Base-by-base conservation (phyloP, 2,888 invertebrate species). In the Caenorhabditis virilis region DNA sequence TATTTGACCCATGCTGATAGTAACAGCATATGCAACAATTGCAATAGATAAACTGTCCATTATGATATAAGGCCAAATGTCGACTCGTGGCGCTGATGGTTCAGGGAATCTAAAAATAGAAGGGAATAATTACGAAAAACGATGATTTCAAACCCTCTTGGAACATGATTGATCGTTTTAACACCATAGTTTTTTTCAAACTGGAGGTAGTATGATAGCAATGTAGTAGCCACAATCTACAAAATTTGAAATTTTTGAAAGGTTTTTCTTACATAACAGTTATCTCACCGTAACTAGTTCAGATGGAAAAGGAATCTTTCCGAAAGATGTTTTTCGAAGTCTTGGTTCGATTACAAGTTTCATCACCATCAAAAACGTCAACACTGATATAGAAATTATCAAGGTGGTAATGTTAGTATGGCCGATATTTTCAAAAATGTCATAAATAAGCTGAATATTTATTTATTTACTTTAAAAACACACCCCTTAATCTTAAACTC, bases 21-120 rank as follows among this genome's bases (percentile, higher is more conserved):
- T 85, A n/a, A 86, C 82, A 13, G 85, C 84, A 76, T 86, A 86
- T 2, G 85, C 79, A 18, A 87, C 85, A 58, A 87, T 83, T n/a
- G 85, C 64, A 22, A 86, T 82, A 30, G 84, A 83, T 30, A 86
- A 56, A 1, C 84, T 83, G 69, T 85, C 85, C 9, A 78, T 61
- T 88, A 87, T 25, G 88, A 91, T 72, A 15, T 62, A 51, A 0
- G 43, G 50, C 61, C 78, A 63, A 4, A 78, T 48, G 27, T 56
- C 73, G 48, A 80, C 53, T 35, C 76, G 63, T 13, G 84, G 84
- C n/a, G 78, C 22, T 7, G 49, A 48, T 2, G 83, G 83, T 0
- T 55, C 33, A 15, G 82, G 83, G 38, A 84, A 68, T 27, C 83
- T 82, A 41, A 18, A 69, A n/a, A 60, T 25, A 16, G n/a, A 27